Evolutionary conservation across 1,140 invertebrate genomes (phyloP), one percentile per base, ranked within the genome.

Genomic region (Nasonia vitripennis): DNA sequence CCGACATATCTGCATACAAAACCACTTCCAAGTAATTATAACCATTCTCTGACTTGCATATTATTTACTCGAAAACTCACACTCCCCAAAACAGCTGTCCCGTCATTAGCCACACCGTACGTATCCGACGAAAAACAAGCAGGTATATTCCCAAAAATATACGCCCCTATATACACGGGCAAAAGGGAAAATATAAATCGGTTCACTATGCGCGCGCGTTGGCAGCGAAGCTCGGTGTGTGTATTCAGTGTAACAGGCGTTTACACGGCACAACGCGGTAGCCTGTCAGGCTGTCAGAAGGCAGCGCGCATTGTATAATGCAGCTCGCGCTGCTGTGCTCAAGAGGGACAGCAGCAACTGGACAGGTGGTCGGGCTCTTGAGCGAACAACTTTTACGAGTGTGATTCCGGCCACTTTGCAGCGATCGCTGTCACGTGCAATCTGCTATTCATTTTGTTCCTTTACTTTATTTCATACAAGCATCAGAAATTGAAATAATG

Each of bases 361-460:
- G 37, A 75, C 73, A 45, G 73, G 73, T 75, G 37, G 73, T 45
- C 20, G 14, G 20, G 27, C 68, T 71, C 68, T 7, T 34, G 41
- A 11, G 14, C 17, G 34, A 41, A 3, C n/a, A 23, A 34, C 45
- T 73, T 81, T 81, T 71, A 71, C 51, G 71, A 48, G 45, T 31
- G 23, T 55, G 68, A 70, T 34, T 74, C 20, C 51, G 71, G 71
- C 45, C 73, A 75, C 73, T 75, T 75, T 51, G 79, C 62, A n/a
- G 17, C 51, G 34, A 4, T n/a, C 20, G 34, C 78, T 27, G 31
- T 11, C 17, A 20, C 31, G n/a, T 37, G 34, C 45, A 34, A 80
- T 45, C 17, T 79, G n/a, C 11, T 34, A 4, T 73, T 31, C 1
- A 23, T 73, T 67, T 67, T 67, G 5, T 67, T 67, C 1, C 27